Percentiles rank a stretch among this genome's conserved stretches.
These are phyloP conservation scores for Acropora yongei DNA, from an alignment of 64 coral and sea anemone genomes.

Conservation along the genomic window DNA sequence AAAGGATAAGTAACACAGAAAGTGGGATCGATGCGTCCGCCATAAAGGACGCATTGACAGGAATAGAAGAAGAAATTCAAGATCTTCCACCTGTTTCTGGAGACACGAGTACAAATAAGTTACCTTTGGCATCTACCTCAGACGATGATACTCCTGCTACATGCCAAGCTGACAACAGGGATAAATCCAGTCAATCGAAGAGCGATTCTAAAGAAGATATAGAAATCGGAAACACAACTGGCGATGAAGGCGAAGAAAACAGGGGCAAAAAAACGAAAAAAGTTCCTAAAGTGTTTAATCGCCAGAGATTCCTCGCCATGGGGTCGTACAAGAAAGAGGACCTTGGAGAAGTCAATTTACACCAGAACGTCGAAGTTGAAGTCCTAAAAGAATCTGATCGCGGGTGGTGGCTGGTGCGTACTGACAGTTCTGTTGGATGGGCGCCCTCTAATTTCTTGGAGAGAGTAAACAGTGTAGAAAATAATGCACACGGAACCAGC, in stretches of 20 bases:
- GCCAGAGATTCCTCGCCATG: slow-evolving; percentile 32
- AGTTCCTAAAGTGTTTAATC: background rate
- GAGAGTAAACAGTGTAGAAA: slow-evolving; percentile 37
- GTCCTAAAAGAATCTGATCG: slow-evolving; percentile 68
- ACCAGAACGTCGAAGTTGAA: slow-evolving; percentile 66
- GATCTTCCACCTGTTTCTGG: background rate
- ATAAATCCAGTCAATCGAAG: background rate
- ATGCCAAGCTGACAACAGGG: background rate
- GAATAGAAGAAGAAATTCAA: background rate
- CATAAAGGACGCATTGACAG: background rate
- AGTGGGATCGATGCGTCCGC: background rate
- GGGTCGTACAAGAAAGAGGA: slow-evolving; percentile 62
- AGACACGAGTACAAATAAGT: background rate
- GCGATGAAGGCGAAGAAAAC: background rate
- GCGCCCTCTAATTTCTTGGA: slow-evolving; percentile 91
- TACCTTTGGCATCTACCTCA: too few relatives aligned
- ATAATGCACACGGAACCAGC: background rate
- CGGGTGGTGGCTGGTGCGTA: slow-evolving; percentile 90
- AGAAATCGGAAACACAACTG: background rate
- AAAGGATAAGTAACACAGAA: background rate
- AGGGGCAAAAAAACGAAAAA: slow-evolving; percentile 15
- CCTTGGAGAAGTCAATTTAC: slow-evolving; percentile 74
- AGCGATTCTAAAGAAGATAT: background rate
- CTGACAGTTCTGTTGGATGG: slow-evolving; percentile 76
- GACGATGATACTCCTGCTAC: background rate